phyloP scores from a whole-genome alignment of 2,797 vertebrate species.

The Macrochelys suwanniensis region DNA sequence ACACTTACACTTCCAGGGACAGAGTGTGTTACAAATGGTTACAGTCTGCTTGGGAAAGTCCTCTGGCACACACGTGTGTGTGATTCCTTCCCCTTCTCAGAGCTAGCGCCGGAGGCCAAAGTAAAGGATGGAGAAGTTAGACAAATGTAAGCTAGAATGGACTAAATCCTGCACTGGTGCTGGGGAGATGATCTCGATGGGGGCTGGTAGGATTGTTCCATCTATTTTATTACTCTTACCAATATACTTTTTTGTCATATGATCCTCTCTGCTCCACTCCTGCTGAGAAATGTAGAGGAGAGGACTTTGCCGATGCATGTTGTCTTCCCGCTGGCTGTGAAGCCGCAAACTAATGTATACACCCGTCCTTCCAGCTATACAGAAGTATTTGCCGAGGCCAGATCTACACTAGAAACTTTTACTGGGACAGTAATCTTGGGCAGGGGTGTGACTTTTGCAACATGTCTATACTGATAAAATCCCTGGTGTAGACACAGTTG shows the following conservation, averaged over 20 bases:
- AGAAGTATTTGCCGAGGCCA: background rate
- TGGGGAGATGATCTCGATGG: background rate
- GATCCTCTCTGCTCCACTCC: constrained; percentile 2
- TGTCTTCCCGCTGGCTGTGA: constrained; percentile 12
- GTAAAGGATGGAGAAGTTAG: background rate
- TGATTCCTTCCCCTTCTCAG: background rate
- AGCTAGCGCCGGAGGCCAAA: background rate
- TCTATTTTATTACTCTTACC: constrained; percentile 40
- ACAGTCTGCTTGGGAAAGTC: constrained; percentile 60
- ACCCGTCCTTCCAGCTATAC: background rate
- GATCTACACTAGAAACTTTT: background rate
- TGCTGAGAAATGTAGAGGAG: constrained; percentile 26
- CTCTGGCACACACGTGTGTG: constrained; percentile 50
- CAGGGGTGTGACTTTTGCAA: background rate
- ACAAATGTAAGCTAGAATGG: background rate
- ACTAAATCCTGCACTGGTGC: background rate
- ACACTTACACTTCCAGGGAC: constrained; percentile 30
- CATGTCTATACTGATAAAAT: background rate
- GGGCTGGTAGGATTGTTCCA: constrained; percentile 5
- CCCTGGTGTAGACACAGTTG: background rate
- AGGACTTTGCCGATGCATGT: constrained; percentile 9
- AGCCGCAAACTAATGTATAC: background rate
- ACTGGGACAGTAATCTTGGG: background rate
- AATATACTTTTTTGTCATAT: background rate
- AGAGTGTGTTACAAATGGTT: constrained; percentile 44